Percentiles rank a stretch among this genome's conserved stretches.
Conservation (phyloP, 2,888 invertebrate genomes). For the Eupithecia exiguata region DNA sequence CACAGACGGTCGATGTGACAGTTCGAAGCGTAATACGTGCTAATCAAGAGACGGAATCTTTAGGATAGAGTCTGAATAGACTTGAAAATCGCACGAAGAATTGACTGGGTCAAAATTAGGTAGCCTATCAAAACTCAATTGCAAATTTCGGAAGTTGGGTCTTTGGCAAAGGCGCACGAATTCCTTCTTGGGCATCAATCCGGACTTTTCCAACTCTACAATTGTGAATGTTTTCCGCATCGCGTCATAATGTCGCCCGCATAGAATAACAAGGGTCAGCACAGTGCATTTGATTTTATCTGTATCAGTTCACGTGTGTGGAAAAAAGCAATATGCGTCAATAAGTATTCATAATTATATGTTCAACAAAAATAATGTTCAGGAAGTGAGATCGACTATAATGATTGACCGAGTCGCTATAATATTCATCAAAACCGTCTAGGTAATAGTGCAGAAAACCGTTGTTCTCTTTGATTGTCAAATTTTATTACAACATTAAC, state of each 20-base stretch:
- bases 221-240: background rate
- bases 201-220: background rate
- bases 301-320: slow-evolving; percentile 17
- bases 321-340: background rate
- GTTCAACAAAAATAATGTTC: background rate
- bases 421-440: background rate
- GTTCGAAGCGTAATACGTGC: no score
- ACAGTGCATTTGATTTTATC: slow-evolving; percentile 30
- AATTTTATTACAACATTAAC: background rate
- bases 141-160: background rate
- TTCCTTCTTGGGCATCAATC: background rate
- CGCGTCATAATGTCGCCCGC: background rate
- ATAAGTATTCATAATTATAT: background rate
- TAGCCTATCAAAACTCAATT: background rate
- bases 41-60: no score
- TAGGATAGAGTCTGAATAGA: no score
- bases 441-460: background rate
- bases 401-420: background rate
- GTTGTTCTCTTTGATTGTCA: background rate
- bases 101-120: background rate
- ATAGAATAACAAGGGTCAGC: slow-evolving; percentile 11
- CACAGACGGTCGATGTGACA: no score
- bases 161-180: background rate
- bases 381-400: background rate
- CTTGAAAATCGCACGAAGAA: background rate